phyloP scores from a whole-genome alignment of 2,797 vertebrate genomes.

The Meda fulgida region DNA sequence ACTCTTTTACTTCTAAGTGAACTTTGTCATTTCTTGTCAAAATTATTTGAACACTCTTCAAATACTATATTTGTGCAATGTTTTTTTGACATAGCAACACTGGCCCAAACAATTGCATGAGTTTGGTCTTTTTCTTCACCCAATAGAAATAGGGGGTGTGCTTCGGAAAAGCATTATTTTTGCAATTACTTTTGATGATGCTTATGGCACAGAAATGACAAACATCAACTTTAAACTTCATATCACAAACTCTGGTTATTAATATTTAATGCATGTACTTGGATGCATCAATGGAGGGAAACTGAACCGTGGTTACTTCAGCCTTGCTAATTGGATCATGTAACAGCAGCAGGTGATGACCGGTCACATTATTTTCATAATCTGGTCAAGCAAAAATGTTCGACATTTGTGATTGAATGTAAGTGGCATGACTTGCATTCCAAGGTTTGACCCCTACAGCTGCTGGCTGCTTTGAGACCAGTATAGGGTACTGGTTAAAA shows the following conservation, averaged over 20 bases:
- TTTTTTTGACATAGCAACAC: neutral
- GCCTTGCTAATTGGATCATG: conserved; percentile 10
- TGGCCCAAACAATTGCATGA: too few species aligned
- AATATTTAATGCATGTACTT: neutral
- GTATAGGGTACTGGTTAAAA: neutral
- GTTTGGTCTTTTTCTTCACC: neutral
- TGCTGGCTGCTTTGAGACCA: neutral
- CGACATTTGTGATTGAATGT: conserved; percentile 28
- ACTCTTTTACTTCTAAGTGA: neutral
- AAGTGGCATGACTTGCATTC: neutral
- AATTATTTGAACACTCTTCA: neutral
- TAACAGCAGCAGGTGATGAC: conserved; percentile 36
- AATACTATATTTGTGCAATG: neutral
- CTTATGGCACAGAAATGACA: neutral
- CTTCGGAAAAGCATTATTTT: neutral
- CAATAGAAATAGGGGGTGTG: neutral
- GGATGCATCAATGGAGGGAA: neutral
- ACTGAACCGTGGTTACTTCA: neutral
- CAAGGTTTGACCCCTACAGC: neutral
- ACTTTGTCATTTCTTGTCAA: neutral
- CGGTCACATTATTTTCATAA: neutral
- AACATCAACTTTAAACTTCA: neutral
- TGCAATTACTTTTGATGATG: neutral
- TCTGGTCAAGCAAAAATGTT: conserved; percentile 4
- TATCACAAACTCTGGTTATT: neutral